Conservation (phyloP, 2,113 vertebrate genomes). For the Brachypteracias leptosomus region DNA sequence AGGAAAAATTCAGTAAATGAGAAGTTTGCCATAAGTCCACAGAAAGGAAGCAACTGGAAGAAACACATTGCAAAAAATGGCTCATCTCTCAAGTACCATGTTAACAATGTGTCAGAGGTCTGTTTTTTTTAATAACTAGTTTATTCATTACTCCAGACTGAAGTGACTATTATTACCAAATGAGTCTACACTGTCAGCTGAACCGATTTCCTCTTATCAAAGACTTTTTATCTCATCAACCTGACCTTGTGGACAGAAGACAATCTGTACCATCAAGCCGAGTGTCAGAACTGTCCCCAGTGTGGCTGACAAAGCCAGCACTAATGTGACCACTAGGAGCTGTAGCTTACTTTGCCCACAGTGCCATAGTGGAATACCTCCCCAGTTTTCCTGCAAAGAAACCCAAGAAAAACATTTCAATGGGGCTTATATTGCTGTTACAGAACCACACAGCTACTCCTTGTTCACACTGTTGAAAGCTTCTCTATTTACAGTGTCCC, state of each 20-base stretch:
- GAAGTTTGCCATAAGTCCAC: not conserved
- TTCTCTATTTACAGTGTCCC: not conserved
- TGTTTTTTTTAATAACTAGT: not conserved
- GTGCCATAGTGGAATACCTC: no score
- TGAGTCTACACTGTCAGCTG: not conserved
- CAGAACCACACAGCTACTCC: not conserved
- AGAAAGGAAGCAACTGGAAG: not conserved
- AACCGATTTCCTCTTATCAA: not conserved
- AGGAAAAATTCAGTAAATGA: not conserved
- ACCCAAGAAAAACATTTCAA: not conserved
- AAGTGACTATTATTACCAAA: not conserved
- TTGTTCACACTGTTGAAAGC: not conserved
- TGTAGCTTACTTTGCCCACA: not conserved
- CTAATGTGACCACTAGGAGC: not conserved
- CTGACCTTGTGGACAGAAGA: not conserved
- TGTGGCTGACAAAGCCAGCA: not conserved
- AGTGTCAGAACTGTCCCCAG: not conserved
- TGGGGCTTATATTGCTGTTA: not conserved
- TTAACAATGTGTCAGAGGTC: not conserved
- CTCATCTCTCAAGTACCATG: not conserved
- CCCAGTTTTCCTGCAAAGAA: not conserved
- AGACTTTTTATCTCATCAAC: not conserved
- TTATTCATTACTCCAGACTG: not conserved
- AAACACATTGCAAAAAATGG: not conserved
- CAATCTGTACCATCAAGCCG: not conserved